These are phyloP conservation scores for Dendronephthya gigantea DNA, from an alignment of 64 coral and sea anemone genomes.

Conservation along the genomic window DNA sequence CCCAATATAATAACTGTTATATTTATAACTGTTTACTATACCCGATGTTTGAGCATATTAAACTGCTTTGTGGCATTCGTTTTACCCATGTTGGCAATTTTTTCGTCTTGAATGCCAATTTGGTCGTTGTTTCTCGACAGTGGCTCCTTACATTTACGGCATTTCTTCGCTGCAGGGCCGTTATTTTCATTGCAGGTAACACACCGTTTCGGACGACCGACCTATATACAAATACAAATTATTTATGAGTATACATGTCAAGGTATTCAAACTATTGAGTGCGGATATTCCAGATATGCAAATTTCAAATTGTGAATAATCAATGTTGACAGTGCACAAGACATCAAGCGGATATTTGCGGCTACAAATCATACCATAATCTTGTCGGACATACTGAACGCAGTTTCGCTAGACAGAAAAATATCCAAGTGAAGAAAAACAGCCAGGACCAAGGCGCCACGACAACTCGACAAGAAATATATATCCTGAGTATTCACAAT, in stretches of 20 bases:
- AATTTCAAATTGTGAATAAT: constrained; percentile 3
- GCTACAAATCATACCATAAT: not conserved
- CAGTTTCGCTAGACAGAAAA: not conserved
- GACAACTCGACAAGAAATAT: not conserved
- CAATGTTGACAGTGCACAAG: not conserved
- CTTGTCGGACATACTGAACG: not conserved
- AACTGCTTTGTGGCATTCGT: not conserved
- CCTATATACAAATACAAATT: not conserved
- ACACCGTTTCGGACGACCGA: not conserved
- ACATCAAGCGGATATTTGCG: not conserved
- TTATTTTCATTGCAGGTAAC: not conserved
- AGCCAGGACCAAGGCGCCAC: not conserved
- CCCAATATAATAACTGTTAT: not conserved
- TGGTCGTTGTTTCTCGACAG: not conserved
- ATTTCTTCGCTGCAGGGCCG: constrained; percentile 7
- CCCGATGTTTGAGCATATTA: not conserved
- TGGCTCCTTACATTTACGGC: not conserved
- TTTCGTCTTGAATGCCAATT: not conserved
- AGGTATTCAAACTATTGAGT: not conserved
- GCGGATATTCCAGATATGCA: not conserved
- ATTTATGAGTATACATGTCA: too few species aligned
- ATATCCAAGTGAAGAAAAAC: not conserved
- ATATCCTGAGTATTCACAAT: not conserved
- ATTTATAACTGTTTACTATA: not conserved
- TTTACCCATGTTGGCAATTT: constrained; percentile 10